Evolutionary conservation across 2,113 vertebrate genomes (phyloP).

Genomic region (Genyomyrus donnyi): DNA sequence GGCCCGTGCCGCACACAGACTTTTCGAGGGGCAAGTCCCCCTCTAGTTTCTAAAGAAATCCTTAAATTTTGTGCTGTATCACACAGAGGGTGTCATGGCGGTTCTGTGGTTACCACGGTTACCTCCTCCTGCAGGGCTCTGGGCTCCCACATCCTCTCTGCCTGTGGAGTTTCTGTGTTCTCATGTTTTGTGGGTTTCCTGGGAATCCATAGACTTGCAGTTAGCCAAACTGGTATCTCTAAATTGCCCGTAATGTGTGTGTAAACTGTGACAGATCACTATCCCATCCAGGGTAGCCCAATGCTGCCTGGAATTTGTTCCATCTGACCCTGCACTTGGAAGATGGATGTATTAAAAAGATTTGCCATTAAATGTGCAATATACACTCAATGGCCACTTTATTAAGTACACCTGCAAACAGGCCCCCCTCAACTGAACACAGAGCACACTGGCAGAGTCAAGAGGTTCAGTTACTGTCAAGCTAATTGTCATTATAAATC

Average conservation of each 20-base stretch:
- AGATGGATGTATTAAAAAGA: too few relatives aligned
- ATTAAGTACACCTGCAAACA: too few relatives aligned
- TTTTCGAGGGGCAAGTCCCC: not conserved
- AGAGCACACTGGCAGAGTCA: too few relatives aligned
- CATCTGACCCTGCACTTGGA: too few relatives aligned
- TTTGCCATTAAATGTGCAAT: too few relatives aligned
- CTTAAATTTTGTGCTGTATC: not conserved
- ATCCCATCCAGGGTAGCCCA: too few relatives aligned
- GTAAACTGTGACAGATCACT: too few relatives aligned
- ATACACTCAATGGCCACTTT: too few relatives aligned
- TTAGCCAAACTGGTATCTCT: not conserved
- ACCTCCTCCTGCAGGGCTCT: not conserved
- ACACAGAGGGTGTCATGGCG: not conserved
- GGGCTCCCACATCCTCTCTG: not conserved
- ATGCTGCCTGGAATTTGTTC: too few relatives aligned
- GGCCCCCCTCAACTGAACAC: too few relatives aligned
- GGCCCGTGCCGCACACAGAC: not conserved
- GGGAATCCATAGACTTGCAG: not conserved
- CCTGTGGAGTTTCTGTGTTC: not conserved
- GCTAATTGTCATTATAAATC: not conserved
- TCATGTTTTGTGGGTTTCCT: not conserved
- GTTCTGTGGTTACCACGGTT: not conserved
- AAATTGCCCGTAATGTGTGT: too few relatives aligned
- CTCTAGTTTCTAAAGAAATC: not conserved
- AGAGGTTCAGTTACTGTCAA: too few relatives aligned